These are phyloP conservation scores for Podarcis raffonei DNA, from an alignment of 2,113 vertebrate genomes.

Conservation along the genomic window DNA sequence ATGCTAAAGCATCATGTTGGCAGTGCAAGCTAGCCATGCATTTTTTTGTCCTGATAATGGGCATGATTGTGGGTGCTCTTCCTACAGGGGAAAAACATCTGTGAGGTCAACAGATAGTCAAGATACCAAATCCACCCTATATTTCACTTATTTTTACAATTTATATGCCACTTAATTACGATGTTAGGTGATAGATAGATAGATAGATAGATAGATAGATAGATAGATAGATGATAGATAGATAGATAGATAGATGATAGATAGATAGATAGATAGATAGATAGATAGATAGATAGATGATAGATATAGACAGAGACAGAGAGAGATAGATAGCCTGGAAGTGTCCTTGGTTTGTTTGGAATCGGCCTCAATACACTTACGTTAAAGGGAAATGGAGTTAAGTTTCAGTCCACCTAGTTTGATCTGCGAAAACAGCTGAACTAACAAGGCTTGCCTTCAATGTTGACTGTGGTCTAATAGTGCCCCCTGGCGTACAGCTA, in stretches of 20 bases:
- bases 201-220: too few species aligned
- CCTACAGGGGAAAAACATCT: neutral
- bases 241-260: too few species aligned
- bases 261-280: too few species aligned
- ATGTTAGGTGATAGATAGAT: too few species aligned
- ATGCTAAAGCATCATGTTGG: neutral
- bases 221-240: too few species aligned
- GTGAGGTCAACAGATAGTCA: too few species aligned
- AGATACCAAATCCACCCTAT: too few species aligned
- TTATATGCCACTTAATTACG: too few species aligned
- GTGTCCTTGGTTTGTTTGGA: neutral
- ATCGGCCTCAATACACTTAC: neutral
- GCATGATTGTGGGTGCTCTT: neutral
- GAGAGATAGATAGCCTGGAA: neutral
- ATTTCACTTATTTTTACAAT: too few species aligned
- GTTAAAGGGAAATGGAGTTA: neutral
- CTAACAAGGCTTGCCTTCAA: neutral
- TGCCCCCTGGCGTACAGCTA: constrained; percentile 27
- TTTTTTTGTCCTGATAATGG: neutral
- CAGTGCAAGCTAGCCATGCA: neutral
- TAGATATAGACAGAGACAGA: too few species aligned
- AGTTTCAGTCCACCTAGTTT: neutral
- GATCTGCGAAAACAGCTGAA: neutral
- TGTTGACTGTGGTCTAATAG: neutral
- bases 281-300: too few species aligned